These are phyloP conservation scores for Pinctada fucata DNA, from an alignment of 2,888 invertebrate genomes.

Conservation along the genomic window DNA sequence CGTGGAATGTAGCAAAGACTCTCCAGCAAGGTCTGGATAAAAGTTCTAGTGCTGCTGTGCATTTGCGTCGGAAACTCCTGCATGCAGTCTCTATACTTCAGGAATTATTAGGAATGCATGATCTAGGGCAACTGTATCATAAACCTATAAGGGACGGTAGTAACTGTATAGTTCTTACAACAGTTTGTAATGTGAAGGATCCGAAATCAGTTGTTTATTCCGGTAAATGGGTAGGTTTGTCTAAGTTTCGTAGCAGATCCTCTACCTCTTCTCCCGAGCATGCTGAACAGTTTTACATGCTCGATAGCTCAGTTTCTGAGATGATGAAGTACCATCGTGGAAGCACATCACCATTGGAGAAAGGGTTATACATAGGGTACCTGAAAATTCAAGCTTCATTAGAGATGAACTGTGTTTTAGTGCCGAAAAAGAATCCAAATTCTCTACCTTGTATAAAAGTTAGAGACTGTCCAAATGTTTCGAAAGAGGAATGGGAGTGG, in stretches of 20 bases:
- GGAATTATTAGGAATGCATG: constrained; percentile 88
- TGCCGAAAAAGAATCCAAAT: constrained; percentile 94
- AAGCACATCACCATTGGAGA: constrained; percentile 88
- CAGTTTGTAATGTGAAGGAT: constrained; percentile 85
- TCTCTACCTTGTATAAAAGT: constrained; percentile 95
- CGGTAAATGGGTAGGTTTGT: constrained; percentile 93
- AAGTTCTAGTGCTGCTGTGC: constrained; percentile 89
- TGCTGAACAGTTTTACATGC: constrained; percentile 62
- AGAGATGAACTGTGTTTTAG: constrained; percentile 94
- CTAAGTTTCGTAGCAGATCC: constrained; percentile 87
- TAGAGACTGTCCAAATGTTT: constrained; percentile 96
- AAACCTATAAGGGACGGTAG: constrained; percentile 91
- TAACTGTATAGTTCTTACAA: constrained; percentile 93
- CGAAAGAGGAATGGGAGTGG: constrained; percentile 97
- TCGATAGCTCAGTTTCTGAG: constrained; percentile 87
- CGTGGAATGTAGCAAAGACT: constrained; percentile 97
- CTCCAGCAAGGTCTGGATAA: constrained; percentile 96
- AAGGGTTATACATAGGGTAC: constrained; percentile 96
- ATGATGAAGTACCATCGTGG: constrained; percentile 85
- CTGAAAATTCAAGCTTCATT: constrained; percentile 97
- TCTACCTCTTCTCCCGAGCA: constrained; percentile 78
- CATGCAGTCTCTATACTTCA: constrained; percentile 95
- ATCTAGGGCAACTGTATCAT: constrained; percentile 95
- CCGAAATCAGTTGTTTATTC: constrained; percentile 90
- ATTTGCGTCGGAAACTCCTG: constrained; percentile 93